These are phyloP conservation scores for Scolopax rusticola DNA, from an alignment of 2,797 vertebrate species.

Conservation along the genomic window DNA sequence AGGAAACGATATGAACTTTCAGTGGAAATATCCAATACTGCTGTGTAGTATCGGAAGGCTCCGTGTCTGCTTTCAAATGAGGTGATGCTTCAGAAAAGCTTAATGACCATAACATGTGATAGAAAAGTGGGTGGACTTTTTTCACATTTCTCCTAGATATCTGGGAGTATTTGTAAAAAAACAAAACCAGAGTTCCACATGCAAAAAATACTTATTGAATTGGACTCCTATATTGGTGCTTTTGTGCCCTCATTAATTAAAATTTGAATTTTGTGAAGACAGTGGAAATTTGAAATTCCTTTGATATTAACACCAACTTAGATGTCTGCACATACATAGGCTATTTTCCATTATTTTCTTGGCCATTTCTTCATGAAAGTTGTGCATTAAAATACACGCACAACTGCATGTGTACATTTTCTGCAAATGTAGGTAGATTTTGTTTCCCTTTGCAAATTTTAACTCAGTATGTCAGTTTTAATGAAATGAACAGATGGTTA, in stretches of 20 bases:
- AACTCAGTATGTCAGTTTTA: not conserved
- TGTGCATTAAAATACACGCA: not conserved
- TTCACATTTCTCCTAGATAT: not conserved
- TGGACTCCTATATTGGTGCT: not conserved
- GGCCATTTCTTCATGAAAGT: not conserved
- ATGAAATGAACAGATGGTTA: not conserved
- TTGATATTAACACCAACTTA: not conserved
- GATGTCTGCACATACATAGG: not conserved
- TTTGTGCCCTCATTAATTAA: not conserved
- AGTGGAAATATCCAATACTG: not conserved
- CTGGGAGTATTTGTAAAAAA: not conserved
- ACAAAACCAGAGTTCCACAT: not conserved
- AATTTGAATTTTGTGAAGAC: not conserved
- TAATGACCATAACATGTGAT: not conserved
- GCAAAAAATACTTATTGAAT: not conserved
- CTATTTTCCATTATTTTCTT: not conserved
- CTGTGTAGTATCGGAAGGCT: no score
- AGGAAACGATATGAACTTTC: not conserved
- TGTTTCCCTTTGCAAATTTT: not conserved
- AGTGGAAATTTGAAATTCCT: not conserved
- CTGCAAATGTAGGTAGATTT: not conserved
- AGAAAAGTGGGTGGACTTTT: not conserved
- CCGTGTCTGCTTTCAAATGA: not conserved
- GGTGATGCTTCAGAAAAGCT: not conserved
- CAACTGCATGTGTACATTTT: not conserved